Conservation (phyloP, 2,888 invertebrate species). For the Drosophila paramelanica region DNA sequence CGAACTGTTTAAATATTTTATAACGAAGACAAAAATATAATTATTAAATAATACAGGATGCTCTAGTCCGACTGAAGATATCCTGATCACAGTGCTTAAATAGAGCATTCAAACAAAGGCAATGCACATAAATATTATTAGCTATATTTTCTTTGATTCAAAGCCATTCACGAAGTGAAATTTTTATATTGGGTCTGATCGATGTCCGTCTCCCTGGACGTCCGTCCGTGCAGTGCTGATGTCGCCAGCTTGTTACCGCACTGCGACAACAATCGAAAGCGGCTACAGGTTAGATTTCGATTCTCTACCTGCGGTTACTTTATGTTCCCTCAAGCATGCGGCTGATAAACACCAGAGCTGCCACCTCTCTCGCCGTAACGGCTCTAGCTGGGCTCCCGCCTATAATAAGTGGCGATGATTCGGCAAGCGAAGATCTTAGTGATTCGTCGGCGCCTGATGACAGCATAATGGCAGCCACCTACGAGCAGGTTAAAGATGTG, state of each 20-base stretch:
- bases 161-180: too few relatives aligned
- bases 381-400: constrained; percentile 16
- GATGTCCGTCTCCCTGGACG: too few relatives aligned
- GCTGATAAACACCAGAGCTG: constrained; percentile 29
- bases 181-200: too few relatives aligned
- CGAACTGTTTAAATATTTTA: too few relatives aligned
- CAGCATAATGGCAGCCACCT: constrained; percentile 82
- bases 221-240: too few relatives aligned
- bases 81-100: too few relatives aligned
- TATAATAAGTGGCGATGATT: constrained; percentile 44
- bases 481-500: constrained; percentile 86
- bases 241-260: constrained; percentile 44
- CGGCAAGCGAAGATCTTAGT: constrained; percentile 50
- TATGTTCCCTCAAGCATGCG: constrained; percentile 23
- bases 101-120: too few relatives aligned
- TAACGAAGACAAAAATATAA: too few relatives aligned
- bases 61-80: too few relatives aligned
- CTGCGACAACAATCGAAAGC: constrained; percentile 36
- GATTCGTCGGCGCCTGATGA: constrained; percentile 18
- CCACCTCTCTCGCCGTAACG: constrained; percentile 8
- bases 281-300: constrained; percentile 38
- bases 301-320: constrained; percentile 46
- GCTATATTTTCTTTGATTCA: too few relatives aligned
- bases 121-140: too few relatives aligned
- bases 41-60: too few relatives aligned